Evolutionary conservation across 2,888 invertebrate genomes (phyloP), one percentile per base, ranked within the genome.

Genomic region (Azorinus chamasolen): DNA sequence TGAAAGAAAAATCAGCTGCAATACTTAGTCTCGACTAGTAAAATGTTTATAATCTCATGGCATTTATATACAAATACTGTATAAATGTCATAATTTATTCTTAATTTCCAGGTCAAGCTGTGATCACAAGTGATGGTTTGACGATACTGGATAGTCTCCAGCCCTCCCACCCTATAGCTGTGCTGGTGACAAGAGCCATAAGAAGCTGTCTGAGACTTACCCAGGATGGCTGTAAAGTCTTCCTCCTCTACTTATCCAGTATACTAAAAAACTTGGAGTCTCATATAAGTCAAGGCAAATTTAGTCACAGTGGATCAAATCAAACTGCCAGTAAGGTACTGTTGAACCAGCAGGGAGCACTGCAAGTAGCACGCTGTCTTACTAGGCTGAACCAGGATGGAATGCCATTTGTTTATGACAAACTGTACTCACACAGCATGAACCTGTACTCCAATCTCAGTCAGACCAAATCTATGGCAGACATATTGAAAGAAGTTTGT

Each of bases 131-230:
- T 61, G 86, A 89, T 76, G 87, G 88, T 14, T 57, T 75, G 2
- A 81, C 79, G 5, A 83, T 89, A 20, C 48, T 89, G 27, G 81
- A 86, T 18, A 64, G 84, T 45, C 72, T 90, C 0, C 79, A 85
- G 24, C 69, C 86, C 4, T 58, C 79, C n/a, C 89, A 90, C 62
- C 90, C 90, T 6, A 25, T 89, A 10, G 86, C 88, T 18, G 74
- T 65, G 46, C 41, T 85, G 41, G 77, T 90, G 1, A 62, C 83
- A 4, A 66, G 86, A 18, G 71, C 83, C 39, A 59, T 82, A 0
- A 24, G 63, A 10, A 71, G 62, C 39, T 79, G 79, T 48, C 71
- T 79, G 14, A 20, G 46, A 12, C 32, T 53, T 1, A 70, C 79
- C 54, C 68, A 79, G n/a, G 87, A 87, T 68, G 86, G 86, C 4